phyloP scores from a whole-genome alignment of 2,888 invertebrate species.

The Drosophila eohydei region DNA sequence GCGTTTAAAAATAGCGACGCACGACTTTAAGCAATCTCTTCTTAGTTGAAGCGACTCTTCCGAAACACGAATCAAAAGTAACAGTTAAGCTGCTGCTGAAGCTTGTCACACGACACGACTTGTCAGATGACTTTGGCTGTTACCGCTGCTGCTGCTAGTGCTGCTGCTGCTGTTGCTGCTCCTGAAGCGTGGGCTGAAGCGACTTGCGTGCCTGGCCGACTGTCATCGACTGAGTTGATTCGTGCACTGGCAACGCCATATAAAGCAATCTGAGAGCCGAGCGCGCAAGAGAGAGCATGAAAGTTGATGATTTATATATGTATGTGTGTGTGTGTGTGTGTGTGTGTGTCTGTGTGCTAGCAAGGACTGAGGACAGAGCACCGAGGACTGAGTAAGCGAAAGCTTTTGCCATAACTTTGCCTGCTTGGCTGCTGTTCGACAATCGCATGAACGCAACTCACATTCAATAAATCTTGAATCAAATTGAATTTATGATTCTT shows the following conservation, averaged over 20 bases:
- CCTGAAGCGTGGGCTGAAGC: constrained; percentile 55
- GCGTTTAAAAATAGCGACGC: constrained; percentile 16
- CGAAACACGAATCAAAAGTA: constrained; percentile 39
- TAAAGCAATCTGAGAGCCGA: constrained; percentile 32
- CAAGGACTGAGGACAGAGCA: constrained; percentile 18
- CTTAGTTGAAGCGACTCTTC: constrained; percentile 24
- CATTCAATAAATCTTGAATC: constrained; percentile 73
- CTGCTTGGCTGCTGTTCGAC: constrained; percentile 27
- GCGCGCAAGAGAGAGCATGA: neutral
- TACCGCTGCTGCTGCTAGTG: constrained; percentile 17
- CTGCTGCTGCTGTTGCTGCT: constrained; percentile 14
- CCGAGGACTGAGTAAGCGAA: constrained; percentile 44
- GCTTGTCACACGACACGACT: constrained; percentile 44
- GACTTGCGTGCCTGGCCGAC: constrained; percentile 83
- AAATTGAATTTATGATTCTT: constrained; percentile 79
- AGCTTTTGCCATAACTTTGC: constrained; percentile 47
- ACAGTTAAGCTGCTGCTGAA: constrained; percentile 44
- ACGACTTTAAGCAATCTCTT: constrained; percentile 30
- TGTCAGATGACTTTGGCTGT: constrained; percentile 16
- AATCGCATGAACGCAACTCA: constrained; percentile 40
- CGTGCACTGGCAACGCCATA: constrained; percentile 39
- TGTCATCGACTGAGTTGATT: constrained; percentile 82
- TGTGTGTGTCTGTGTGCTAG: neutral
- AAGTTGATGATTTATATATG: constrained; percentile 1
- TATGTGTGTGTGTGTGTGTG: neutral